Evolutionary conservation across 2,888 invertebrate genomes (phyloP).

Genomic region (Druceiella hillmani): DNA sequence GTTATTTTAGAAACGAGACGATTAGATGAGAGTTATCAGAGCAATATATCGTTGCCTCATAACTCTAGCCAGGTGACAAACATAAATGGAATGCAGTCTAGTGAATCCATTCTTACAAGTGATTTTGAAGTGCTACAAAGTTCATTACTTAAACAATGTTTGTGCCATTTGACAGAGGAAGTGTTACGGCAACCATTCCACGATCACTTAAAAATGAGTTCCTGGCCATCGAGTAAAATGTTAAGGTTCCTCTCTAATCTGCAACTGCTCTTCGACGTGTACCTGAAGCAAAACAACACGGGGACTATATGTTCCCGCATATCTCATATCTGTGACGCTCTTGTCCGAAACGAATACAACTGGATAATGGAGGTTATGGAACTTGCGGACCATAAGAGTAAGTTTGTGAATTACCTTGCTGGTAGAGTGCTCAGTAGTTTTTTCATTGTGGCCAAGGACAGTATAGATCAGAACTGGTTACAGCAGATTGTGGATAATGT

Average conservation of each 20-base stretch:
- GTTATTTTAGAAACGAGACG: constrained; percentile 13
- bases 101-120: constrained; percentile 41
- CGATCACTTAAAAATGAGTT: constrained; percentile 48
- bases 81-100: constrained; percentile 20
- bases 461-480: constrained; percentile 74
- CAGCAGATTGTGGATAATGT: constrained; percentile 72
- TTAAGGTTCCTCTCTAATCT: constrained; percentile 78
- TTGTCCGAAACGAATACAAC: constrained; percentile 75
- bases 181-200: constrained; percentile 67
- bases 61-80: constrained; percentile 35
- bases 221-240: constrained; percentile 48
- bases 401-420: constrained; percentile 75
- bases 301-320: constrained; percentile 78
- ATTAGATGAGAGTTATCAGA: constrained; percentile 13
- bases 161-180: constrained; percentile 70
- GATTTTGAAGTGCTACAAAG: constrained; percentile 58
- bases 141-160: constrained; percentile 67
- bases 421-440: constrained; percentile 77
- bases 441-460: constrained; percentile 77
- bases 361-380: constrained; percentile 81
- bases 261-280: constrained; percentile 78
- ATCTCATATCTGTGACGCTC: constrained; percentile 72
- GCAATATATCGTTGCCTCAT: constrained; percentile 32
- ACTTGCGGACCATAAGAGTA: constrained; percentile 70
- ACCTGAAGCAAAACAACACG: constrained; percentile 76